Base-by-base conservation (phyloP, 2,888 invertebrate species). In the Eupithecia insigniata region DNA sequence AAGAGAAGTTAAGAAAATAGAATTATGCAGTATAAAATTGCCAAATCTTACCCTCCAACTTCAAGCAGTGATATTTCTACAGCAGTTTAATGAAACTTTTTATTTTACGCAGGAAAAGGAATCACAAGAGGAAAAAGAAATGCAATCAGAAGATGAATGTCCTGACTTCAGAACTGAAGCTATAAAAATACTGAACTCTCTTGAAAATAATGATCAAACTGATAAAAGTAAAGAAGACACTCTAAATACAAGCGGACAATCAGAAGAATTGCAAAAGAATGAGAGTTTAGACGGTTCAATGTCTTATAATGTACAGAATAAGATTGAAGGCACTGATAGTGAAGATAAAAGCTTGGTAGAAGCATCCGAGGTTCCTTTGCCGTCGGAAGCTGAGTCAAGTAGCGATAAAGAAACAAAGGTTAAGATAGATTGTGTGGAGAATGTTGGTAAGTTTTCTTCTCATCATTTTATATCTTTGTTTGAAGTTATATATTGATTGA, bases 71-170 rank as follows among this genome's bases (percentile, higher is more conserved):
- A 46, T n/a, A 46, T n/a, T 46, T 46, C n/a, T 51, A 8, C 26
- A 69, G 26, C 4, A 55, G 5, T 12, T 3, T 26, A 26, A 55
- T 55, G 1, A 22, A 22, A 58, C 1, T 34, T 14, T n/a, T 55
- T 62, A 58, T 61, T 78, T 78, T 66, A 18, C 14, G 0, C 80
- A 92, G 91, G 81, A 79, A 26, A 86, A 86, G 80, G 89, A 89
- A 51, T 88, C 87, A 0, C 85, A 89, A 74, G 89, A 92, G 7
- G 92, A 92, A 75, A 83, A 78, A 76, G 91, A 90, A 71, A 87
- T 90, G 85, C 89, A 89, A 70, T 90, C 90, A 14, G 90, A 91
- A 46, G 89, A 89, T 2, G 89, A 90, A 18, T 83, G 82, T 58
- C 78, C 81, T 5, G 86, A 87, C 55, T 81, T 81, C 10, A 87